Conservation (phyloP, 2,888 invertebrate species). For the Thera obeliscata region DNA sequence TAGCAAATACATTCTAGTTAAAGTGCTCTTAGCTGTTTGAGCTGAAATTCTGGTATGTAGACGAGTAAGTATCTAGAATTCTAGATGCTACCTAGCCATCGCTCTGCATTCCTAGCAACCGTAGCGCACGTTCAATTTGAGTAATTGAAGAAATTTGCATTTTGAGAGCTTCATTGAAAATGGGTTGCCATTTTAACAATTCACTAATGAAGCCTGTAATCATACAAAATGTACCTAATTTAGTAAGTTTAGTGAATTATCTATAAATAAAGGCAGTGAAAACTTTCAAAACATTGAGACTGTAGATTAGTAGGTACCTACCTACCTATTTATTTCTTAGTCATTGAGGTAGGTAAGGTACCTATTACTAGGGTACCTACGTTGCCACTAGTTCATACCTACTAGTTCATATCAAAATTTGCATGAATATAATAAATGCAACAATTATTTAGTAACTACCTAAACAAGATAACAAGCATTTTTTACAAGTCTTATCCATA, state of each 20-base stretch:
- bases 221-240: background rate
- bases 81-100: background rate
- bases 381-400: no score
- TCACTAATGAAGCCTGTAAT: background rate
- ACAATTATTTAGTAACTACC: no score
- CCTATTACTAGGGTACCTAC: no score
- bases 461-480: background rate
- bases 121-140: background rate
- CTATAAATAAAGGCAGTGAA: no score
- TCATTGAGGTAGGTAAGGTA: no score
- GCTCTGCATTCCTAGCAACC: background rate
- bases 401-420: no score
- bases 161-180: background rate
- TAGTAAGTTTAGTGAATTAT: background rate
- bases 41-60: background rate
- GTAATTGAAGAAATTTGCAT: background rate
- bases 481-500: conserved; percentile 4
- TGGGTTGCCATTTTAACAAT: background rate
- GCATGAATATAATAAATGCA: no score
- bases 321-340: no score
- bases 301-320: no score
- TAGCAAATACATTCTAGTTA: no score
- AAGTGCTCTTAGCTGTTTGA: no score
- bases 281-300: no score
- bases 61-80: background rate